phyloP scores from a whole-genome alignment of 2,797 vertebrate genomes.

The Oreochromis mossambicus region DNA sequence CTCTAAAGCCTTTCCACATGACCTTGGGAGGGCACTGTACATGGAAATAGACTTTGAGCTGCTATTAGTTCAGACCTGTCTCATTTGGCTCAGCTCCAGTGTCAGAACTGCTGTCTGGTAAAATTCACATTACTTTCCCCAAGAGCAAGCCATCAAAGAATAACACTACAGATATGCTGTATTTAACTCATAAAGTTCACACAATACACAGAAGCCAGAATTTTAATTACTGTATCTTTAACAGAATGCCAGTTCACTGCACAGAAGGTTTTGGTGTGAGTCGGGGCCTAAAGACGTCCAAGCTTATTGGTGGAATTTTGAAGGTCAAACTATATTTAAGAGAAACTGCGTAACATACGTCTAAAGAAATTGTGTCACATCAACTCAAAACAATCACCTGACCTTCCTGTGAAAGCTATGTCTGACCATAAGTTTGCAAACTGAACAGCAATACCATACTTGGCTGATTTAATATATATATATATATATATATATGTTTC shows the following conservation, averaged over 20 bases:
- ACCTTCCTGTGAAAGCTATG: not conserved
- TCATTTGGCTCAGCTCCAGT: constrained; percentile 59
- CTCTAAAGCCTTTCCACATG: constrained; percentile 44
- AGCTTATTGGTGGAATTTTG: not conserved
- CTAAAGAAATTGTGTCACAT: not conserved
- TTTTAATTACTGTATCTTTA: not conserved
- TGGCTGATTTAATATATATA: not conserved
- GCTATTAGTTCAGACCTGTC: constrained; percentile 59
- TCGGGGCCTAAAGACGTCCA: not conserved
- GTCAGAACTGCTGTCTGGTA: constrained; percentile 44
- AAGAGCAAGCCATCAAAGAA: constrained; percentile 22
- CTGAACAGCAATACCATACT: not conserved
- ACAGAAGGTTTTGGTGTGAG: not conserved
- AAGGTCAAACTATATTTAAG: not conserved
- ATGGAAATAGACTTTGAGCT: constrained; percentile 65
- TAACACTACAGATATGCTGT: constrained; percentile 11
- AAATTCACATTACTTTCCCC: constrained; percentile 30
- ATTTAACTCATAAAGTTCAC: not conserved
- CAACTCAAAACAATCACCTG: not conserved
- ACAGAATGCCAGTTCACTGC: not conserved
- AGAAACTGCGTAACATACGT: not conserved
- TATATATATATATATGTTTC: not conserved
- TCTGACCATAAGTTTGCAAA: not conserved
- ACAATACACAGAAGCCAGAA: not conserved
- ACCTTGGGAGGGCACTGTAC: constrained; percentile 71